phyloP scores from a whole-genome alignment of 2,113 vertebrate genomes.

The Rhipidura dahli region DNA sequence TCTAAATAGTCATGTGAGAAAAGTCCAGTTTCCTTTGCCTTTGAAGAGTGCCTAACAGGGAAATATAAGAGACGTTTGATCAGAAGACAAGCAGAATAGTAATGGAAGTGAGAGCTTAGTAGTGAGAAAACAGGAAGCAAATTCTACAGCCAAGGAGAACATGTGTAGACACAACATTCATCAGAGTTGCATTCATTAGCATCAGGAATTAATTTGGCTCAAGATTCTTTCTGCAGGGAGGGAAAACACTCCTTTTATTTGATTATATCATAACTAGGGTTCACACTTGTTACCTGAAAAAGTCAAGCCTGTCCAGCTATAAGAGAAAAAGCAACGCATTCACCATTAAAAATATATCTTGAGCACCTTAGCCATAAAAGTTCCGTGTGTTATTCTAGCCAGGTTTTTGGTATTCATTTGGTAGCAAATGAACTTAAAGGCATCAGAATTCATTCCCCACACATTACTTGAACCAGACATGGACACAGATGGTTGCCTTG shows the following conservation, averaged over 20 bases:
- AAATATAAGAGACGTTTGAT: not conserved
- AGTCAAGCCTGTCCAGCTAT: not conserved
- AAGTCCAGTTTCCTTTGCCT: not conserved
- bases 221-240: not conserved
- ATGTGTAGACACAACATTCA: not conserved
- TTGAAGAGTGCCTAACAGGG: not conserved
- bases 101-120: not conserved
- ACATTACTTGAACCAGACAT: slow-evolving; percentile 1
- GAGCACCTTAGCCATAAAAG: not conserved
- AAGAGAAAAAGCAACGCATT: not conserved
- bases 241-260: not conserved
- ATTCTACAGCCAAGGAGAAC: not conserved
- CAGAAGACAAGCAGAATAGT: not conserved
- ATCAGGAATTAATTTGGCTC: not conserved
- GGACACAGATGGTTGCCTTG: slow-evolving; percentile 56
- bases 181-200: not conserved
- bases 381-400: not conserved
- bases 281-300: not conserved
- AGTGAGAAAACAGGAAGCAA: not conserved
- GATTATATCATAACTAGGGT: not conserved
- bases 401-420: not conserved
- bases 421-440: not conserved
- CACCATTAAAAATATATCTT: not conserved
- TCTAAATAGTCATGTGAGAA: not conserved
- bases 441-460: slow-evolving; percentile 24